phyloP scores from a whole-genome alignment of 2,797 vertebrate genomes.

The Steatocranus sp. region DNA sequence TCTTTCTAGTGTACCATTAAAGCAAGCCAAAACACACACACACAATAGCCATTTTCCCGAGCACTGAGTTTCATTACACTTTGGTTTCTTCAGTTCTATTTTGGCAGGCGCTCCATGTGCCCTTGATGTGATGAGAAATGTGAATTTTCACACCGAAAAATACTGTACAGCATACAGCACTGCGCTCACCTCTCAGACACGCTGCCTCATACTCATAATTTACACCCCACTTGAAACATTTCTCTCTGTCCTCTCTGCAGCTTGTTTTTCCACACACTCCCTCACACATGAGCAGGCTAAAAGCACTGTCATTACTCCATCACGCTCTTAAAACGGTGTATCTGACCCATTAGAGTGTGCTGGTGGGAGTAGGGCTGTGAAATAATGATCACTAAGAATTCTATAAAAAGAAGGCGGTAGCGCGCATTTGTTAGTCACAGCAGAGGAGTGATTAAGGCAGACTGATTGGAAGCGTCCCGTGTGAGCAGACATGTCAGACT shows the following conservation, averaged over 20 bases:
- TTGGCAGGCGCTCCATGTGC: constrained; percentile 38
- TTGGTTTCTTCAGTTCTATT: constrained; percentile 46
- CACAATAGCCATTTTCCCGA: constrained; percentile 41
- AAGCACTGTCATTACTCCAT: constrained; percentile 68
- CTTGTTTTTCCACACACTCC: constrained; percentile 42
- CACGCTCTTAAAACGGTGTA: constrained; percentile 48
- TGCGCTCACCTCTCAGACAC: constrained; percentile 17
- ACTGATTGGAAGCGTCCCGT: constrained; percentile 65
- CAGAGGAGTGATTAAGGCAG: constrained; percentile 64
- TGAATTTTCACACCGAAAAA: constrained; percentile 30
- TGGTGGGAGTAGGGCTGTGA: constrained; percentile 60
- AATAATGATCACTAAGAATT: constrained; percentile 67
- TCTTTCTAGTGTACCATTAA: constrained; percentile 31
- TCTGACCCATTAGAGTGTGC: constrained; percentile 65
- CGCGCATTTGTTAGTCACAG: constrained; percentile 61
- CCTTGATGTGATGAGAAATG: constrained; percentile 61
- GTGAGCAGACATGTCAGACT: constrained; percentile 59
- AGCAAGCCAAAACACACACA: constrained; percentile 46
- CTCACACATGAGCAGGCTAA: constrained; percentile 53
- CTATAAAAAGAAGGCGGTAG: constrained; percentile 69
- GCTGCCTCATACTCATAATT: constrained; percentile 39
- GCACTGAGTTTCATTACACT: constrained; percentile 49
- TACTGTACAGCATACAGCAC: background rate
- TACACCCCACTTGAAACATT: constrained; percentile 57
- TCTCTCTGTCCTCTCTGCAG: constrained; percentile 29